Evolutionary conservation across 2,113 vertebrate species (phyloP).

Genomic region (Boulengeromyrus knoepffleri): DNA sequence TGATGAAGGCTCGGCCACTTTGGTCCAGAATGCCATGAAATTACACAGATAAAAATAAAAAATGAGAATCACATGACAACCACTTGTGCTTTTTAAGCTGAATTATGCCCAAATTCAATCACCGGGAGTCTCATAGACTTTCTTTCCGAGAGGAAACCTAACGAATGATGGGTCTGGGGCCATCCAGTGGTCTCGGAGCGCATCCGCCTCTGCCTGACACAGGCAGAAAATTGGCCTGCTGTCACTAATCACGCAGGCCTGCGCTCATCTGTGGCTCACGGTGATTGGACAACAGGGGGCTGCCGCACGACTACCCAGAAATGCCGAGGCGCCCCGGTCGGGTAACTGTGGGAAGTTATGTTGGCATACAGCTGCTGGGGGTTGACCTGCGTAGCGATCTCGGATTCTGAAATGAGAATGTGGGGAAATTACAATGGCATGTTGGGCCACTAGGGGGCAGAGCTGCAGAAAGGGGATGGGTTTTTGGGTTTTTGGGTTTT

Average conservation of each 20-base stretch:
- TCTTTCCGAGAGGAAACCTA: constrained; percentile 41
- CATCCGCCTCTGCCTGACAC: not conserved
- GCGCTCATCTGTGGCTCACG: not conserved
- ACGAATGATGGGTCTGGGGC: constrained; percentile 39
- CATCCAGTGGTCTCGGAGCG: not conserved
- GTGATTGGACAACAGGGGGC: not conserved
- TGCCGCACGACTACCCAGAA: not conserved
- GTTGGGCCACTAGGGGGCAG: not conserved
- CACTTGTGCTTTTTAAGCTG: constrained; percentile 48
- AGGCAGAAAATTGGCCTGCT: not conserved
- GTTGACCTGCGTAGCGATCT: not conserved
- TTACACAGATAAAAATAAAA: constrained; percentile 48
- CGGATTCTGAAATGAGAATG: not conserved
- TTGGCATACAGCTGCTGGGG: not conserved
- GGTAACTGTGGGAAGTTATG: not conserved
- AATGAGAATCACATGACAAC: constrained; percentile 46
- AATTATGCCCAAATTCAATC: constrained; percentile 61
- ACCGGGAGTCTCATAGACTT: constrained; percentile 46
- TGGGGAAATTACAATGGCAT: not conserved
- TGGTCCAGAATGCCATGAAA: constrained; percentile 35
- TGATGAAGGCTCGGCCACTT: constrained; percentile 38
- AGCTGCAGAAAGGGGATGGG: not conserved
- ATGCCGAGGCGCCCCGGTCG: not conserved
- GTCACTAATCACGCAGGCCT: not conserved
- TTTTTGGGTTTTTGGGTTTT: not conserved